These are phyloP conservation scores for Ophioninae sp. DNA, from an alignment of 2,888 invertebrate species.

Conservation along the genomic window DNA sequence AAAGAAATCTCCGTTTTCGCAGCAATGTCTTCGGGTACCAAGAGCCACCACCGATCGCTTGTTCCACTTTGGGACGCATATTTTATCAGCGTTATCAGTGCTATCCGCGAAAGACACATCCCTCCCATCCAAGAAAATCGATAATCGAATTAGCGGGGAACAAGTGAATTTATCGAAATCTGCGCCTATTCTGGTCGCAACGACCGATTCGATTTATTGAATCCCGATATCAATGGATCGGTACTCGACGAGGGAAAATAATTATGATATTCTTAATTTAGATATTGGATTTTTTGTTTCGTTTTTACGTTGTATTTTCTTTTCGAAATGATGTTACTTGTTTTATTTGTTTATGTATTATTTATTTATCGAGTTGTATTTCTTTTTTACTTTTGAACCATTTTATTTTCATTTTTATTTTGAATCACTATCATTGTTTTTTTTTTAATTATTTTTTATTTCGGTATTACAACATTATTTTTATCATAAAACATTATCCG, in stretches of 20 bases:
- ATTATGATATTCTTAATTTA: not conserved
- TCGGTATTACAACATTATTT: too few species aligned
- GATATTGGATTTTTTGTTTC: too few species aligned
- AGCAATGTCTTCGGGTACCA: conserved; percentile 45
- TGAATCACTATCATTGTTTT: too few species aligned
- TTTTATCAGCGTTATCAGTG: conserved; percentile 39
- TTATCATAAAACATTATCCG: too few species aligned
- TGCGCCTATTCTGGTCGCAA: not conserved
- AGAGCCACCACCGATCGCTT: conserved; percentile 16
- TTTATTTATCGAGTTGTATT: too few species aligned
- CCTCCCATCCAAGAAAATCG: not conserved
- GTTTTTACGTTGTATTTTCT: too few species aligned
- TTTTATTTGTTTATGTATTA: too few species aligned
- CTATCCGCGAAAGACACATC: conserved; percentile 10
- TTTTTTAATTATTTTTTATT: too few species aligned
- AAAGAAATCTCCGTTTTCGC: conserved; percentile 40
- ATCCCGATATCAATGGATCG: not conserved
- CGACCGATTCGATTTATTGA: conserved; percentile 7
- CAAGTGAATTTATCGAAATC: conserved; percentile 30
- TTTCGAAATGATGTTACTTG: too few species aligned
- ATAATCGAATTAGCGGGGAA: conserved; percentile 40
- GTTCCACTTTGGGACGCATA: conserved; percentile 46
- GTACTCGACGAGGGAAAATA: not conserved
- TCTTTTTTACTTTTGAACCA: too few species aligned
- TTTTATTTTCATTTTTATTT: too few species aligned